These are phyloP conservation scores for Eulemur rubriventer DNA, from an alignment of 2,797 vertebrate genomes.

Conservation along the genomic window DNA sequence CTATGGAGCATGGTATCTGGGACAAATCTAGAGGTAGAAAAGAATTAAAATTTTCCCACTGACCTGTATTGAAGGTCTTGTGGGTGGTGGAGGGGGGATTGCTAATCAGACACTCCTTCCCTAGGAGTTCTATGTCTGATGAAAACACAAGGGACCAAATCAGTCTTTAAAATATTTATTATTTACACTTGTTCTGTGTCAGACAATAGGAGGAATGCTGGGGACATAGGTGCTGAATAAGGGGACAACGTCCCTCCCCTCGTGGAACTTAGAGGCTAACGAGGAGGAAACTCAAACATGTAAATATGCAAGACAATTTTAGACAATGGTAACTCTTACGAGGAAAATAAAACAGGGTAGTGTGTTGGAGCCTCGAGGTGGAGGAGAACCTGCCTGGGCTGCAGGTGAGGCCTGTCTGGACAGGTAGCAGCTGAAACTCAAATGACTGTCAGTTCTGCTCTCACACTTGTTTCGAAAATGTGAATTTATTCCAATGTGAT, in stretches of 20 bases:
- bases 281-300: not conserved
- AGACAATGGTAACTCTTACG: not conserved
- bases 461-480: not conserved
- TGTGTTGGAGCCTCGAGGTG: accelerated
- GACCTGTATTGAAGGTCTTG: not conserved
- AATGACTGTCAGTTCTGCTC: not conserved
- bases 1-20: not conserved
- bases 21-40: not conserved
- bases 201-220: not conserved
- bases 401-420: not conserved
- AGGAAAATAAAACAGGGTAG: not conserved
- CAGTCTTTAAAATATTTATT: not conserved
- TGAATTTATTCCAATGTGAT: not conserved
- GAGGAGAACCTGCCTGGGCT: not conserved
- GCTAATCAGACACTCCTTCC: not conserved
- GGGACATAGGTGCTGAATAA: not conserved
- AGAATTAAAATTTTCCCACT: not conserved
- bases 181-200: not conserved
- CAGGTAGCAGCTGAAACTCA: not conserved
- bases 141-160: not conserved
- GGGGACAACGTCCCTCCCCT: not conserved
- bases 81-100: not conserved
- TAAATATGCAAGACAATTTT: not conserved
- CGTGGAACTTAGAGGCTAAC: not conserved
- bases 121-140: not conserved